Evolutionary conservation across 2,888 invertebrate species (phyloP), one percentile per base, ranked within the genome.

Genomic region (Auanema freiburgensis): DNA sequence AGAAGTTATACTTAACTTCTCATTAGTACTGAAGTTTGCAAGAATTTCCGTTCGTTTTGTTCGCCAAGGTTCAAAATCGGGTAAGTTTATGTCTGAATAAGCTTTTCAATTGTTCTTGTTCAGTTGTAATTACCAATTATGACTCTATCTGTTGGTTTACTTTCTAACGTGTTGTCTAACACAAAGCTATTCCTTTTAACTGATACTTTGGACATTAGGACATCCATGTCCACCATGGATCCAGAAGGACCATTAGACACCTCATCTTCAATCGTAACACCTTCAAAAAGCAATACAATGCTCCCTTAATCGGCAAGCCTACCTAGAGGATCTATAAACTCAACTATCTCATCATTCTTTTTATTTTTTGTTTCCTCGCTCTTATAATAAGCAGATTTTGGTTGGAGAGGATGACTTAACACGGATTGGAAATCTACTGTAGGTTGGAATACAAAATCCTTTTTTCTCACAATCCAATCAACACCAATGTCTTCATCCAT

Each of bases 21-120:
- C 94, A 12, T 91, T 92, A 58, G 96, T 96, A 41, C 93, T 95
- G 81, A 91, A 96, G 85, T 91, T 91, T 75, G 89, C 90, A 12
- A 96, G 87, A 82, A 97, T 93, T n/a, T 87, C 87, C 52, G 88
- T 84, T 71, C 91, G 89, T 79, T 90, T 89, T 1, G 88, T 85
- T 70, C 87, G 88, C 96, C 96, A 97, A 14, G 90, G 89, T 83
- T 91, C 90, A 69, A 89, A 86, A 18, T 76, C 78, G 6, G 72
- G 65, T 18, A 79, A 59, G 14, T 67, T 65, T 3, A 71, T 65
- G 51, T 79, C 79, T 55, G 57, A 67, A 65, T 52, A 5, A 59
- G 12, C 14, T 23, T 18, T 56, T n/a, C 24, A 24, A 3, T 12
- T 16, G 14, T 23, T 40, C 24, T n/a, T 23, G 53, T 25, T 1